These are phyloP conservation scores for Dicyrtoma fusca DNA, from an alignment of 2,888 invertebrate genomes.

Conservation along the genomic window DNA sequence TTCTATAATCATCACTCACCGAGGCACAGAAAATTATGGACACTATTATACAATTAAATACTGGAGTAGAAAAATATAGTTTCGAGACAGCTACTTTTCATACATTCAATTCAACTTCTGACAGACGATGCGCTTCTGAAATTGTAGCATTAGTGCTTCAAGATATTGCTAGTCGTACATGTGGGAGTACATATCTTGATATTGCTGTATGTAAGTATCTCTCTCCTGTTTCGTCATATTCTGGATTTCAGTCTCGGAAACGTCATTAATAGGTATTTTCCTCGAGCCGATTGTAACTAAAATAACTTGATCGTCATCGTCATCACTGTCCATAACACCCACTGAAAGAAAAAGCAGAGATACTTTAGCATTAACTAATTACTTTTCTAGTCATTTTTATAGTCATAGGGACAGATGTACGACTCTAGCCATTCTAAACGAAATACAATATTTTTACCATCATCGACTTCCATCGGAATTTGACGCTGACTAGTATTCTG, in stretches of 20 bases:
- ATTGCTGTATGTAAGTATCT: slow-evolving; percentile 89
- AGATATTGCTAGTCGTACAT: slow-evolving; percentile 75
- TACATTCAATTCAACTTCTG: too few relatives aligned
- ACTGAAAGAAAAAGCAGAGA: slow-evolving; percentile 59
- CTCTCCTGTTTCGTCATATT: slow-evolving; percentile 91
- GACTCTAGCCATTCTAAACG: background rate
- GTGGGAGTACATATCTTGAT: slow-evolving; percentile 90
- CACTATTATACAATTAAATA: too few relatives aligned
- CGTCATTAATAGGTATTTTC: slow-evolving; percentile 78
- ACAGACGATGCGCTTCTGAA: too few relatives aligned
- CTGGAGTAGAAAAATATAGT: too few relatives aligned
- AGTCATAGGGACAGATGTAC: slow-evolving; percentile 4
- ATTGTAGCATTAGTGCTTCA: too few relatives aligned
- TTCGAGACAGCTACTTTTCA: too few relatives aligned
- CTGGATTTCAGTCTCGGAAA: slow-evolving; percentile 82
- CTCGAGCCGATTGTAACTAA: slow-evolving; percentile 79
- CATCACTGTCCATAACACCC: slow-evolving; percentile 70
- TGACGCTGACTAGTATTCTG: slow-evolving; percentile 30
- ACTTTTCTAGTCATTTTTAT: too few relatives aligned
- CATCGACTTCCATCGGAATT: slow-evolving; percentile 39
- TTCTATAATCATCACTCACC: too few relatives aligned
- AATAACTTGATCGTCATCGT: slow-evolving; percentile 77
- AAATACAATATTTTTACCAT: slow-evolving; percentile 19
- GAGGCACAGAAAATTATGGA: too few relatives aligned
- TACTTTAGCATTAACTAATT: too few relatives aligned